Base-by-base conservation (phyloP, 2,888 invertebrate genomes). In the Drosophila cracens region DNA sequence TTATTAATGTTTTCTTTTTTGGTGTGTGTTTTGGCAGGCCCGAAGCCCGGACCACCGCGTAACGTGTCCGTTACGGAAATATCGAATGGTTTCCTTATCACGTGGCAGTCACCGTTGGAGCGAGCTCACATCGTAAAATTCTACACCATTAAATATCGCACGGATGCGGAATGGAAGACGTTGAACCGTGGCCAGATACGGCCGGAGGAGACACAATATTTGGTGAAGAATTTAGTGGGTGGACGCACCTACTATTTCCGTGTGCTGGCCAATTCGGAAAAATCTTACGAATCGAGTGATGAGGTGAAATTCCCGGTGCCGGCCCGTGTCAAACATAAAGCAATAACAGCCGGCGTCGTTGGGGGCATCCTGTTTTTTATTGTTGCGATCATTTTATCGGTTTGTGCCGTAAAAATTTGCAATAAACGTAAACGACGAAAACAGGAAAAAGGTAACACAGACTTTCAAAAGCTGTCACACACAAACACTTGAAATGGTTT, bases 391-490 rank as follows among this genome's bases (percentile, higher is more conserved):
- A 98, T 99, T 92, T 96, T 99, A 92, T 98, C 98, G 90, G 97
- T 99, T 92, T 98, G 99, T 95, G 98, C 98, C 91, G 98, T 99
- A 92, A 98, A 99, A 95, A 98, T 98, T 94, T 98, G 98, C 95
- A 99, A 98, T 95, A 98, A 98, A 94, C 95, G 98, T 93, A 98
- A 98, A 94, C 96, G 98, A 92, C 96, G 98, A 95, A 98, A 98
- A 96, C 98, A 98, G 94, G 98, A 98, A 94, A 98, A 98, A 97
- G 98, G 99, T 98, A 95, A 94, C 94, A 91, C 89, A 80, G 89
- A 84, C 89, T 61, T 46, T 46, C 16, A 80, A 92, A 85, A 87
- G 85, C 85, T 77, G 66, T 74, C 46, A 46, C 46, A 46, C 46
- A 85, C 76, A 83, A 75, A 87, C 90, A 89, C 87, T 83, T 90